Percentiles rank a stretch among this genome's conserved stretches.
Conservation (phyloP, 2,797 vertebrate genomes). For the Schizopygopsis malacanthus region DNA sequence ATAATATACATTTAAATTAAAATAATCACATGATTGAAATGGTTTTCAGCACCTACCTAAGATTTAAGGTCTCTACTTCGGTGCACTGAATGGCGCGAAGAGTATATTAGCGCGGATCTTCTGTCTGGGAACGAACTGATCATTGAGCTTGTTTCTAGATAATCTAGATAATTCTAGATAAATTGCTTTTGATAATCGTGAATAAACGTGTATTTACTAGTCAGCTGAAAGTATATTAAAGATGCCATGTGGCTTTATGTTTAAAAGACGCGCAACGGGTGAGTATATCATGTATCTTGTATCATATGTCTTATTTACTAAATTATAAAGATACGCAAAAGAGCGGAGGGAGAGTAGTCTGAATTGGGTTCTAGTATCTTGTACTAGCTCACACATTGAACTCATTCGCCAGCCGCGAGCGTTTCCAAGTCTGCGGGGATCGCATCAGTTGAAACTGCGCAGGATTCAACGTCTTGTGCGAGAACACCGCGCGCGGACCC, state of each 20-base stretch:
- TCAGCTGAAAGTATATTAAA: conserved; percentile 35
- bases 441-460: conserved; percentile 41
- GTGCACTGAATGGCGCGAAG: conserved; percentile 4
- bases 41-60: background rate
- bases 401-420: conserved; percentile 45
- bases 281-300: background rate
- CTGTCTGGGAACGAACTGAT: conserved; percentile 13
- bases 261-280: conserved; percentile 57
- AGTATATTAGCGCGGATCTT: background rate
- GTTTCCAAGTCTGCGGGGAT: conserved; percentile 31
- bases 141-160: conserved; percentile 32
- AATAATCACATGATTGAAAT: background rate
- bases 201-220: conserved; percentile 65
- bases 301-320: background rate
- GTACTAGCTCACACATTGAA: conserved; percentile 75
- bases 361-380: conserved; percentile 76
- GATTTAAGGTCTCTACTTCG: background rate
- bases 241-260: conserved; percentile 50
- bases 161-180: background rate
- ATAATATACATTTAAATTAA: background rate
- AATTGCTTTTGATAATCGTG: background rate
- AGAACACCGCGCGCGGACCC: conserved; percentile 48
- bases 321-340: background rate
- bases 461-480: conserved; percentile 69
- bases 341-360: conserved; percentile 79